Conservation (phyloP, 2,797 vertebrate genomes). For the Acipenser transmontanus region DNA sequence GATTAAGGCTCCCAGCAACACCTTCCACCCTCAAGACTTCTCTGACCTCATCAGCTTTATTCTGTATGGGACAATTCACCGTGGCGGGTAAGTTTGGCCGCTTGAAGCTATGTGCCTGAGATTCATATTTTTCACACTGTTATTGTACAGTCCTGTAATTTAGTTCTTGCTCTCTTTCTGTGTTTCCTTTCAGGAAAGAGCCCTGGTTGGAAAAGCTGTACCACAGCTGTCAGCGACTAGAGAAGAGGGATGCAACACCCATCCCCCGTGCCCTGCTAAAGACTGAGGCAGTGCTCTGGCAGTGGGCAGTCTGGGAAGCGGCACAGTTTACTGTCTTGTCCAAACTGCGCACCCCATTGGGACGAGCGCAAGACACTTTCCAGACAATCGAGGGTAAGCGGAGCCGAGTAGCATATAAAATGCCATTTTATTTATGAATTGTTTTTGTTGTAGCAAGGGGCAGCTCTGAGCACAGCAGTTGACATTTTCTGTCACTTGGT, state of each 20-base stretch:
- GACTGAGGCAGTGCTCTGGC: conserved; percentile 91
- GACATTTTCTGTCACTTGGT: too few relatives aligned
- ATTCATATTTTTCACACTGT: too few relatives aligned
- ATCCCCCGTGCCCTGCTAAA: conserved; percentile 80
- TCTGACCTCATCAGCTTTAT: conserved; percentile 98
- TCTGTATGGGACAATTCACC: conserved; percentile 84
- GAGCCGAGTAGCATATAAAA: too few relatives aligned
- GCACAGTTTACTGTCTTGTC: conserved; percentile 96
- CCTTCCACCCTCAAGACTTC: conserved; percentile 97
- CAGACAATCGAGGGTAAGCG: conserved; percentile 93
- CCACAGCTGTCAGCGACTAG: conserved; percentile 90
- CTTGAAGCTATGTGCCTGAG: not conserved
- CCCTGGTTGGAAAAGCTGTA: conserved; percentile 94
- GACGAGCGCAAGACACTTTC: conserved; percentile 95
- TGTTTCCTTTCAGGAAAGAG: conserved; percentile 75
- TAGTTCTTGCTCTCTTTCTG: not conserved
- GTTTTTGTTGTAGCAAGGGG: not conserved
- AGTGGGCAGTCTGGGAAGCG: conserved; percentile 97
- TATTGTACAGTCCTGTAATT: too few relatives aligned
- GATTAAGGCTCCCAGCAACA: conserved; percentile 86
- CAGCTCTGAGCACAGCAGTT: too few relatives aligned
- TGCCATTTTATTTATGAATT: too few relatives aligned
- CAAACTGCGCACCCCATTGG: conserved; percentile 88
- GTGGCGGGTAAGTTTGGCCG: conserved; percentile 72
- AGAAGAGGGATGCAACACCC: conserved; percentile 72